Evolutionary conservation across 2,888 invertebrate genomes (phyloP), one percentile per base, ranked within the genome.

Genomic region (Empis livida): DNA sequence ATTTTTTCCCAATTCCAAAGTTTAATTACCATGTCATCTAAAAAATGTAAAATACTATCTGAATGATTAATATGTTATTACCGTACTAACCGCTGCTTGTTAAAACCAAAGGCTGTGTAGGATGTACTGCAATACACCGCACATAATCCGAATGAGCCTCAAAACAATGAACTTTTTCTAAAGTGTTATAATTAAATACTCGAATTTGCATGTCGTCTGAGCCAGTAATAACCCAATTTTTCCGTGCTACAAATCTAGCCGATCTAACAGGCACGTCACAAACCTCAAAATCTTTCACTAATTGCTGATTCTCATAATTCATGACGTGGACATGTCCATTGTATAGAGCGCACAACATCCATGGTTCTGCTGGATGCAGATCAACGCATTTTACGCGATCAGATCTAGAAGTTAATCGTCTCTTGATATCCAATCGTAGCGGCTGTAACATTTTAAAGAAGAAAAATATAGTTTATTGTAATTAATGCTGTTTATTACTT

Each of bases 1-100:
- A 89, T 80, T 65, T 96, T 95, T 46, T 99, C 99, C 99, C 99
- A 99, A 68, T 99, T 99, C 99, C 99, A 99, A 49, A 99, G 70
- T 68, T 99, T 99, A 53, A 99, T 94, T 47, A 93, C 73, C 86
- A 99, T 89, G 63, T 99, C 99, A 77, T 99, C 97, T 91, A 67
- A 48, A 72, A 69, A 46, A 46, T 17, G 14, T 27, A 4, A 27
- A 4, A 27, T 27, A 27, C 5, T 9, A 27, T 27, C 5, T 27
- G 5, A 27, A 9, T 8, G 9, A 8, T 27, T 27, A 27, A 27
- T 8, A 27, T 27, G 5, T 27, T 27, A 2, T 2, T 40, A 46
- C 14, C 30, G 17, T 20, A 73, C 82, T 70, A 71, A 94, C 93
- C 95, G 70, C 94, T 94, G 67, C 94, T 88, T 1, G 97, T 97